A percentile compares a stretch with the other conserved stretches of the same genome.
These are phyloP conservation scores for Drosophila borealis DNA, from an alignment of 2,888 invertebrate species.

Conservation along the genomic window DNA sequence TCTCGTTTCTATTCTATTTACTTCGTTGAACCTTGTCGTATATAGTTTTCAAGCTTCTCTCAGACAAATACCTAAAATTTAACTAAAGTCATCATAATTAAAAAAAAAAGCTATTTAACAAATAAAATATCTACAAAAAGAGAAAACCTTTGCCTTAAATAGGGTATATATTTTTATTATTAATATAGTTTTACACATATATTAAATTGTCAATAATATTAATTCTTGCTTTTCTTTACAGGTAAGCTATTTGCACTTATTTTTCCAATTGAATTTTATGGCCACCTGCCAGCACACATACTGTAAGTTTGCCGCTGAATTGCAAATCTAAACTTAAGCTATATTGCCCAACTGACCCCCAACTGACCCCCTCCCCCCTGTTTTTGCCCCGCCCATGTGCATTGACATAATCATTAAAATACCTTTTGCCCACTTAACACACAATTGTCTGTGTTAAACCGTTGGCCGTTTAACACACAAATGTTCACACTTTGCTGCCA, in stretches of 20 bases:
- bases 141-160: no score
- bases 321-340: constrained; percentile 31
- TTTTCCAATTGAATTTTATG: background rate
- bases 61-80: no score
- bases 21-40: no score
- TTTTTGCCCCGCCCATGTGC: background rate
- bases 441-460: constrained; percentile 65
- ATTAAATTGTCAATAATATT: background rate
- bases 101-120: no score
- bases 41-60: no score
- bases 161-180: background rate
- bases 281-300: background rate
- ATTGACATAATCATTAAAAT: constrained; percentile 47
- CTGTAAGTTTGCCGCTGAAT: constrained; percentile 32
- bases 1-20: no score
- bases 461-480: constrained; percentile 76
- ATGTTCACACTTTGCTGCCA: constrained; percentile 78
- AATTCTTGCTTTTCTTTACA: constrained; percentile 26
- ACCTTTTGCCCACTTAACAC: constrained; percentile 55
- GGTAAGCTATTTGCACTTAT: constrained; percentile 42
- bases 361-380: background rate
- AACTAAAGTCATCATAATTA: no score
- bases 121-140: no score
- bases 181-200: background rate
- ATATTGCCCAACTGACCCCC: background rate